Conservation (phyloP, 2,113 vertebrate species). For the Nibea coibor region DNA sequence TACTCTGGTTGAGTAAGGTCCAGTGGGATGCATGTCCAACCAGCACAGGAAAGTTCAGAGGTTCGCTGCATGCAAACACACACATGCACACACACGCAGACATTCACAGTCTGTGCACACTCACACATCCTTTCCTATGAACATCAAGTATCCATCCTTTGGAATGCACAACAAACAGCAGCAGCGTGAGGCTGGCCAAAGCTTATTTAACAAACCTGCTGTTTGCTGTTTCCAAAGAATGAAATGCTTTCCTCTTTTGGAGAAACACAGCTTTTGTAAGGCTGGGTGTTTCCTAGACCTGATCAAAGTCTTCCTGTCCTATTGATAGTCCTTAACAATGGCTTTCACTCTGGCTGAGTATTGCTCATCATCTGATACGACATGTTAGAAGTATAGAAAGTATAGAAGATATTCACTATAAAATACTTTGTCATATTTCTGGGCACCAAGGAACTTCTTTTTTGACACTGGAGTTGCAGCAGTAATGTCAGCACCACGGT, state of each 20-base stretch:
- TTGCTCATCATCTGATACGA: not conserved
- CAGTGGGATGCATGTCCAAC: constrained; percentile 3
- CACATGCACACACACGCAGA: not conserved
- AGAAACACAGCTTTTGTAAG: constrained; percentile 51
- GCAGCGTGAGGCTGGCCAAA: constrained; percentile 62
- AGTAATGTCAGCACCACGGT: not conserved
- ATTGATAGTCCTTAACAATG: constrained; percentile 76
- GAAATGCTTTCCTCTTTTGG: constrained; percentile 55
- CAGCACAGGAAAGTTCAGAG: constrained; percentile 39
- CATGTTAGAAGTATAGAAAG: too few relatives aligned
- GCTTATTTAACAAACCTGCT: constrained; percentile 61
- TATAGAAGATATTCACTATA: not conserved
- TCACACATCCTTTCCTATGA: constrained; percentile 59
- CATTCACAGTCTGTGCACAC: constrained; percentile 14
- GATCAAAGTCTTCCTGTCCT: constrained; percentile 80
- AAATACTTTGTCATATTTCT: too few relatives aligned
- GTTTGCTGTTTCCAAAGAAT: constrained; percentile 61
- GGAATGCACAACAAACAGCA: constrained; percentile 72
- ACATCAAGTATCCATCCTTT: constrained; percentile 64
- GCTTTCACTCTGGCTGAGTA: constrained; percentile 32
- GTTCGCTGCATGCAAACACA: constrained; percentile 50
- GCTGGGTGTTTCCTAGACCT: constrained; percentile 58
- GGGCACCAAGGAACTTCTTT: not conserved
- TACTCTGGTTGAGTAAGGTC: constrained; percentile 25
- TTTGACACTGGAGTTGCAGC: not conserved